Conservation (phyloP, 2,113 vertebrate species). For the Corythornis vintsioides region DNA sequence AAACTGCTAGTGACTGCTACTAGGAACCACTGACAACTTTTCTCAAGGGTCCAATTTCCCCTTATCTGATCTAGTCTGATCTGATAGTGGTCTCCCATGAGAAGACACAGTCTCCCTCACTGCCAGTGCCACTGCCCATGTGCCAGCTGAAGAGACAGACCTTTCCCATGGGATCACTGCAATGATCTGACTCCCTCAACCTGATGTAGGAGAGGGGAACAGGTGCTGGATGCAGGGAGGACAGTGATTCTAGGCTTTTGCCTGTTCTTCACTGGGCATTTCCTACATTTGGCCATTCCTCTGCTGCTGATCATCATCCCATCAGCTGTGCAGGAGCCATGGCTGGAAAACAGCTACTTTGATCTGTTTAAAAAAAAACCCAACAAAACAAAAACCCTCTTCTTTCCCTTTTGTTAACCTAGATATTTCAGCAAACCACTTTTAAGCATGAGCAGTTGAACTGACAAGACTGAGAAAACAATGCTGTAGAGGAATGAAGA, state of each 20-base stretch:
- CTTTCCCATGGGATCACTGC: background rate
- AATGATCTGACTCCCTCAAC: background rate
- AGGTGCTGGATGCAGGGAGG: fast-evolving
- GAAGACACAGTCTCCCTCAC: background rate
- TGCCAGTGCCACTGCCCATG: background rate
- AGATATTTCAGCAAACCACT: background rate
- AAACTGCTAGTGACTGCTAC: background rate
- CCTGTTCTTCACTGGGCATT: background rate
- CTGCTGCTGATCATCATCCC: background rate
- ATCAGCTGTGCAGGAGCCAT: background rate
- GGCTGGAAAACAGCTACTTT: background rate
- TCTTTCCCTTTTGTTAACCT: background rate
- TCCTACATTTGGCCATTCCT: background rate
- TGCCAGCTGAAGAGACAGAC: background rate
- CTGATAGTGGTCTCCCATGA: background rate
- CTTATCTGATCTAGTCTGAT: background rate
- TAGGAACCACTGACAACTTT: background rate
- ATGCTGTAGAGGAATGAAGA: background rate
- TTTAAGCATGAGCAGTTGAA: background rate
- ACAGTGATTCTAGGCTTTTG: background rate
- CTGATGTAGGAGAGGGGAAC: background rate
- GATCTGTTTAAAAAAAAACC: background rate
- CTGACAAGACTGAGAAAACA: background rate
- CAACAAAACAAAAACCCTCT: background rate
- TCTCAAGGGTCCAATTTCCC: background rate